A percentile compares a stretch with the other conserved stretches of the same genome.
Conservation (phyloP, 2,113 vertebrate genomes). For the Anoura caudifer region DNA sequence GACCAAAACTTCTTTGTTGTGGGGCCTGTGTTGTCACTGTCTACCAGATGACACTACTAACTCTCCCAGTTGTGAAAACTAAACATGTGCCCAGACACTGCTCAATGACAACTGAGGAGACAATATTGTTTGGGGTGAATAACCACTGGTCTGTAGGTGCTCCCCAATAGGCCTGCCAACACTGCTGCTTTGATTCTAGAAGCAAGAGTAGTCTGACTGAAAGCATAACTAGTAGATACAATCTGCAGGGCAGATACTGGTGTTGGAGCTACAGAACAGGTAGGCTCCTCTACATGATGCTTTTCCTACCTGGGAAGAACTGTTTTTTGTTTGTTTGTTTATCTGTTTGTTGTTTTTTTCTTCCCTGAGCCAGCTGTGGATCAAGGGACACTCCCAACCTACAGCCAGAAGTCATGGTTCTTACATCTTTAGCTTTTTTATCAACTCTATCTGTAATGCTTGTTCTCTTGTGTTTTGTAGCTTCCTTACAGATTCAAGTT, state of each 20-base stretch:
- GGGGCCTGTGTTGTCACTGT: no score
- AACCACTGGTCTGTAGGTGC: fast-evolving
- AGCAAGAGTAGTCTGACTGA: not conserved
- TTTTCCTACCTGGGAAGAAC: not conserved
- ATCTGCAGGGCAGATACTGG: fast-evolving
- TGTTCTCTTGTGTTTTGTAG: not conserved
- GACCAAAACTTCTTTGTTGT: not conserved
- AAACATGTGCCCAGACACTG: not conserved
- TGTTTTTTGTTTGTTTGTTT: not conserved
- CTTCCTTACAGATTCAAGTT: not conserved
- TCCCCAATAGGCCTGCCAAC: not conserved
- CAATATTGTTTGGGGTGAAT: not conserved
- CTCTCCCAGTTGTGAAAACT: not conserved
- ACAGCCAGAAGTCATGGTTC: not conserved
- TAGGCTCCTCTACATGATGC: not conserved
- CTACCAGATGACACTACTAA: not conserved
- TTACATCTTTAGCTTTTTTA: not conserved
- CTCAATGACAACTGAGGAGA: no score
- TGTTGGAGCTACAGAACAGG: no score
- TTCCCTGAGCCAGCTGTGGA: not conserved
- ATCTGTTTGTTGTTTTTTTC: no score
- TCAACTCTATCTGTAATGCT: not conserved
- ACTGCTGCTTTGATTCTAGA: not conserved
- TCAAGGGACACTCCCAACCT: not conserved
- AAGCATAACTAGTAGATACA: no score